Base-by-base conservation (phyloP, 1,140 invertebrate species). In the Drosophila nannoptera region DNA sequence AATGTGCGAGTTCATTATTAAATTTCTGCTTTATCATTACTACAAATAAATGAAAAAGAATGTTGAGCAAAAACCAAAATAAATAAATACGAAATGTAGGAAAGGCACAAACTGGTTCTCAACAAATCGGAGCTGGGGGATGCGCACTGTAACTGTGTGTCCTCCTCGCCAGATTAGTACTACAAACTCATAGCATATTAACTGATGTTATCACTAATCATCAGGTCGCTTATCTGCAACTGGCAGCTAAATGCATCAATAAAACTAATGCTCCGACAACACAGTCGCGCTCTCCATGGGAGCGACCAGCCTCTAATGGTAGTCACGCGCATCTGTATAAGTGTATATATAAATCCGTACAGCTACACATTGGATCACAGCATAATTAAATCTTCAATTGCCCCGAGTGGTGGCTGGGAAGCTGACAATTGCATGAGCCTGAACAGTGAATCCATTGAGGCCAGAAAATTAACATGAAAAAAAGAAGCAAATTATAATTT, bases 221-320 rank as follows among this genome's bases (percentile, higher is more conserved):
- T 68, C 12, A 22, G 22, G 12, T 12, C 22, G 61, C 72, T 82
- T 82, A 82, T 82, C 78, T 65, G 48, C 75, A 52, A 22, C 1
- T 22, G 60, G 68, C 78, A 83, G 78, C 68, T 58, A 75, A 69
- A 83, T 72, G 75, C 78, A 78, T 82, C 72, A 82, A 83, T 83
- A 84, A 64, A 75, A 77, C 48, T 75, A 72, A 78, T 78, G 77
- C 61, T 67, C 56, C 75, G 63, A 62, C 60, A 70, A 74, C 70
- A 69, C 16, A 58, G 16, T 22, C 53, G 45, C 43, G 12, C 48
- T 46, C 32, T 4, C 40, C 6, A 40, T 12, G 42, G 40, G 42
- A 40, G 22, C 53, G 54, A 3, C 35, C 36, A 22, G 40, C 40
- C 14, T 43, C 45, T n/a, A 33, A n/a, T 16, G 9, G 35, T 40